Conservation (phyloP, 2,888 invertebrate species). For the Miltochrista miniata region DNA sequence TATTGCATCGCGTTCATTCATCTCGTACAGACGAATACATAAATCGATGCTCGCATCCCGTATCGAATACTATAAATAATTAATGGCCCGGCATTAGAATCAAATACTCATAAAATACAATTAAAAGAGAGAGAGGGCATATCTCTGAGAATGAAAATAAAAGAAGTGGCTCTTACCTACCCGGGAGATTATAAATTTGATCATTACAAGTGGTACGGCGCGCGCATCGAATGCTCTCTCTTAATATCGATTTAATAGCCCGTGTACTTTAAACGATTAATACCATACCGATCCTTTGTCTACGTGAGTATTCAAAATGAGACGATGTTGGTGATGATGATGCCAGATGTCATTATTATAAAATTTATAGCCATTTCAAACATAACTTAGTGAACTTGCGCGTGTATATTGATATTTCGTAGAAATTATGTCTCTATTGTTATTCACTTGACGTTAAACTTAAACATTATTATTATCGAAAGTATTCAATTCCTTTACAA, state of each 20-base stretch:
- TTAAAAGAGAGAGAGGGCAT: slow-evolving; percentile 79
- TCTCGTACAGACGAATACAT: slow-evolving; percentile 66
- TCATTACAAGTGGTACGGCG: slow-evolving; percentile 78
- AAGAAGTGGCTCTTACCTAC: slow-evolving; percentile 76
- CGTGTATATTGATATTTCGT: too few species aligned
- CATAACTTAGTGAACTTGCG: slow-evolving; percentile 20
- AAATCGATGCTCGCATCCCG: slow-evolving; percentile 76
- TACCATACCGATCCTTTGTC: slow-evolving; percentile 63
- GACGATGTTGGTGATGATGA: slow-evolving; percentile 48
- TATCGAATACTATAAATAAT: slow-evolving; percentile 83
- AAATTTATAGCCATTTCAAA: slow-evolving; percentile 38
- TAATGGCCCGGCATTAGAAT: slow-evolving; percentile 82
- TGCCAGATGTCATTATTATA: slow-evolving; percentile 25
- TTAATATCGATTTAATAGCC: slow-evolving; percentile 77
- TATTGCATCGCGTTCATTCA: slow-evolving; percentile 60
- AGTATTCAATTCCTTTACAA: too few species aligned
- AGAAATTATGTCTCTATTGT: too few species aligned
- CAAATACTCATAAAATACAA: slow-evolving; percentile 84
- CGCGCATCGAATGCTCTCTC: slow-evolving; percentile 72
- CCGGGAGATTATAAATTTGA: slow-evolving; percentile 80
- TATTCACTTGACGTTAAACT: too few species aligned
- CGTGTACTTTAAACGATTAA: slow-evolving; percentile 69
- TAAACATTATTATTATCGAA: too few species aligned
- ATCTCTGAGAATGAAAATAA: slow-evolving; percentile 76
- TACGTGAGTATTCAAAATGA: slow-evolving; percentile 42